Percentiles rank a stretch among this genome's conserved stretches.
Conservation (phyloP, 2,888 invertebrate species). For the Hyppa rectilinea region DNA sequence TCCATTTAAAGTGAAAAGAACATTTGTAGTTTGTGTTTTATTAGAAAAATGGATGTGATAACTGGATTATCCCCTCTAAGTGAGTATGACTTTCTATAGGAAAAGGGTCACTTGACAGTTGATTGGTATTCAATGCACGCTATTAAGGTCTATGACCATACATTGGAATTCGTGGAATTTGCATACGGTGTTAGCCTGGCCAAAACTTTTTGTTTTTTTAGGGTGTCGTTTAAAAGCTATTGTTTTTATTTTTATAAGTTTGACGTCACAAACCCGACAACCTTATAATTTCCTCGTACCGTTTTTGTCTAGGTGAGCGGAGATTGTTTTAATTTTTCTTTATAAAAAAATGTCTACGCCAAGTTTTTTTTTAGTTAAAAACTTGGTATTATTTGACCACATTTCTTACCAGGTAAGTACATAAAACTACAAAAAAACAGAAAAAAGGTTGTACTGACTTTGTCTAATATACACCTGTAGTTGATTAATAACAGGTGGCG, state of each 20-base stretch:
- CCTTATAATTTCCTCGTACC: background rate
- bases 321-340: background rate
- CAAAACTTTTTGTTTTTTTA: constrained; percentile 12
- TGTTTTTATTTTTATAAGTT: background rate
- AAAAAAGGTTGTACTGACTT: background rate
- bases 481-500: constrained; percentile 43
- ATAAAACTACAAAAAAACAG: background rate
- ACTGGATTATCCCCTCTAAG: constrained; percentile 84
- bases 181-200: constrained; percentile 34
- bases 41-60: constrained; percentile 85
- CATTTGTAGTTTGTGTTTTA: constrained; percentile 72
- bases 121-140: constrained; percentile 58
- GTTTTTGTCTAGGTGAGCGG: background rate
- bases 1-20: constrained; percentile 87
- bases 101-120: constrained; percentile 59
- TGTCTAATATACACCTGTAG: constrained; percentile 2
- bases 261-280: background rate
- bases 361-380: background rate
- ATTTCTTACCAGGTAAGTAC: background rate
- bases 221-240: background rate
- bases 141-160: constrained; percentile 58
- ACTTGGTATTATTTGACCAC: background rate
- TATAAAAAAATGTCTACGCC: no score
- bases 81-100: constrained; percentile 76
- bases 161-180: constrained; percentile 56